A percentile compares a stretch with the other conserved stretches of the same genome.
Conservation (phyloP, 2,888 invertebrate species). For the Dilophus febrilis region DNA sequence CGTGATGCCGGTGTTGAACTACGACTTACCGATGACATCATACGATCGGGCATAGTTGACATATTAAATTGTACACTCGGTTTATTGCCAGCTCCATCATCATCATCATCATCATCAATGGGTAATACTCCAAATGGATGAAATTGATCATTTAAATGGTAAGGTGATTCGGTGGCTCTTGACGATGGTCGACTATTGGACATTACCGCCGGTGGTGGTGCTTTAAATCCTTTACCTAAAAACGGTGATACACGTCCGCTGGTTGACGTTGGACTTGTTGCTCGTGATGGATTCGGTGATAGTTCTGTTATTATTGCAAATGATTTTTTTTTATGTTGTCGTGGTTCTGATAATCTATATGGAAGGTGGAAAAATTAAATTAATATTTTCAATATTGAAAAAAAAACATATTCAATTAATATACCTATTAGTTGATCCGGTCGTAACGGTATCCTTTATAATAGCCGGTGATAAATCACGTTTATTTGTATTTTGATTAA, state of each 20-base stretch:
- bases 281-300: conserved; percentile 33
- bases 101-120: not conserved
- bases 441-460: conserved; percentile 23
- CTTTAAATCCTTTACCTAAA: conserved; percentile 37
- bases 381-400: too few relatives aligned
- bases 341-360: conserved; percentile 16
- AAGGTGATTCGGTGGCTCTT: conserved; percentile 1
- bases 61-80: not conserved
- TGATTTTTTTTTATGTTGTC: conserved; percentile 45
- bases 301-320: conserved; percentile 50
- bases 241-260: conserved; percentile 41
- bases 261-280: not conserved
- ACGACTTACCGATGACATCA: not conserved
- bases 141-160: not conserved
- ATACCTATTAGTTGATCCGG: conserved; percentile 27
- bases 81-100: too few relatives aligned
- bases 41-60: not conserved
- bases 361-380: too few relatives aligned
- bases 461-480: conserved; percentile 25
- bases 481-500: conserved; percentile 6
- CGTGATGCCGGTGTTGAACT: conserved; percentile 1
- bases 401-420: not conserved
- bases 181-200: conserved; percentile 1
- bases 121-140: not conserved
- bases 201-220: too few relatives aligned